Percentiles rank a stretch among this genome's conserved stretches.
phyloP scores from a whole-genome alignment of 1,140 invertebrate species.

The Apis mellifera region DNA sequence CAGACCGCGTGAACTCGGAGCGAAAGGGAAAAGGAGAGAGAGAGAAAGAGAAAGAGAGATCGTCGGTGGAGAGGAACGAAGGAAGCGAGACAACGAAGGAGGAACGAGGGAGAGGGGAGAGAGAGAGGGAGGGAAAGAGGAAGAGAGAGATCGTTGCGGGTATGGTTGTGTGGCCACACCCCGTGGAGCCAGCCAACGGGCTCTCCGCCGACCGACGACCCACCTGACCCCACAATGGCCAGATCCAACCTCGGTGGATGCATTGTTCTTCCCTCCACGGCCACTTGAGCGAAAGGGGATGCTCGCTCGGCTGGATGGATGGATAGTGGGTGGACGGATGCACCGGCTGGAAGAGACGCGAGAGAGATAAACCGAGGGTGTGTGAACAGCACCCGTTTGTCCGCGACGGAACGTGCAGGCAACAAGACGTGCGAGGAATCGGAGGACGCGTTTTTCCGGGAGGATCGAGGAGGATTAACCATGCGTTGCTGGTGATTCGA shows the following conservation, averaged over 20 bases:
- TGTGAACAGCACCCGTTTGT: slow-evolving; percentile 18
- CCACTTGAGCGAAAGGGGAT: slow-evolving; percentile 48
- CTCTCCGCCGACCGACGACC: slow-evolving; percentile 60
- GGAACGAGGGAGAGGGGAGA: background rate
- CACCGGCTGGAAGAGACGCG: slow-evolving; percentile 11
- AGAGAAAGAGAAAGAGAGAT: background rate
- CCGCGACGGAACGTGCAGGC: background rate
- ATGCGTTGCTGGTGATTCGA: too few species aligned
- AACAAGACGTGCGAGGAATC: too few species aligned
- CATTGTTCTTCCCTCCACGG: slow-evolving; percentile 60
- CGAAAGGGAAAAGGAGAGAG: background rate
- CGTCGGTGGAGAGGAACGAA: background rate
- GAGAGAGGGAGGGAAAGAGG: slow-evolving; percentile 5
- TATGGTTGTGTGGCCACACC: slow-evolving; percentile 72
- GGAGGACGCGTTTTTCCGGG: background rate
- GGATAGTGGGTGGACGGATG: background rate
- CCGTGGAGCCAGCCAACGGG: slow-evolving; percentile 70
- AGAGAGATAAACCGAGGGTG: slow-evolving; percentile 43
- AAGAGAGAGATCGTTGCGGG: slow-evolving; percentile 53
- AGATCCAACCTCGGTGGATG: slow-evolving; percentile 50
- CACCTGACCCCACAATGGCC: slow-evolving; percentile 70
- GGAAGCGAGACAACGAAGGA: slow-evolving; percentile 15
- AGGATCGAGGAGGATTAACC: too few species aligned
- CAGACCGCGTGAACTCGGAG: background rate
- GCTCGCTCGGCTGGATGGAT: background rate